Base-by-base conservation (phyloP, 2,888 invertebrate genomes). In the Pseudococcus jackbeardsleyi region DNA sequence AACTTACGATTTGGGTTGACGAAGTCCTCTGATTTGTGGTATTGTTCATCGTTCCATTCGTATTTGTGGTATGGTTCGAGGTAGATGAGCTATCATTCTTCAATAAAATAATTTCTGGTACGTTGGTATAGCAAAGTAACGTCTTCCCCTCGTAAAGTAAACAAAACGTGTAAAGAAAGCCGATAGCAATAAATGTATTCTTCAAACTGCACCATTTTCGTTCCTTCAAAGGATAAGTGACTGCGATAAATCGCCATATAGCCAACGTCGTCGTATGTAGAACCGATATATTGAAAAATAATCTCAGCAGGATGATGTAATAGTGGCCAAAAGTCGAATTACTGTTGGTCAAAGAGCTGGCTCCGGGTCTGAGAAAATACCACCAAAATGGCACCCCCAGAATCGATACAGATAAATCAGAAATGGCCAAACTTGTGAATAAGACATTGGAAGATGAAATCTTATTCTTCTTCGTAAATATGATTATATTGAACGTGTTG, bases 251-350 rank as follows among this genome's bases (percentile, higher is more conserved):
- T 59, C 59, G n/a, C 59, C 59, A 59, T 59, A 59, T 59, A 5
- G 59, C 59, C 59, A 59, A 59, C n/a, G n/a, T 59, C 1, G 59
- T 59, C 59, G 59, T 59, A 59, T 59, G 59, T 5, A 59, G 6
- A 59, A 59, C 59, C n/a, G 59, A 59, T 59, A 59, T 9, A 59
- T 59, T 59, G 59, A 59, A 59, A 9, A 59, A 59, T 59, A 59
- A 19, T 59, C 59, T 59, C 59, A 59, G 19, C 19, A 59, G 6
- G 19, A 59, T 59, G n/a, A 59, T 0, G 19, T 59, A 59, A 59
- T 59, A 59, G 7, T 59, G 59, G 4, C 19, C 59, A 59, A 59
- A 5, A 15, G 15, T 50, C 1, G 50, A 50, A 59, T 19, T 1
- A 19, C 8, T 9, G 59, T 9, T 11, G 19, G 59, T 19, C 5